Conservation (phyloP, 2,797 vertebrate genomes). For the Phrynocephalus vlangalii region DNA sequence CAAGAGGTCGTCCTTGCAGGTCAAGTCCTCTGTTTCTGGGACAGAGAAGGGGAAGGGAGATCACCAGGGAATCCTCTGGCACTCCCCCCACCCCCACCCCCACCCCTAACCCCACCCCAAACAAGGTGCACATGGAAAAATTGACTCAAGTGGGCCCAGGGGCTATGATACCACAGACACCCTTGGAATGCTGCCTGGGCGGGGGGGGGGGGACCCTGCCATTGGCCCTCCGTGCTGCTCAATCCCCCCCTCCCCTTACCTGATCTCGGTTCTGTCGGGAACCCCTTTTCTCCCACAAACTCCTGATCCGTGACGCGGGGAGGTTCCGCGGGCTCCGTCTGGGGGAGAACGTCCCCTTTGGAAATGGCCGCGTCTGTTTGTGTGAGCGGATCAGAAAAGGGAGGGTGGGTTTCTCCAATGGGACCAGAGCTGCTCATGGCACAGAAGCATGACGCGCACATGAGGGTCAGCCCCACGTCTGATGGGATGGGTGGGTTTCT, state of each 20-base stretch:
- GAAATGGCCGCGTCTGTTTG: slow-evolving; percentile 20
- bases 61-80: neutral
- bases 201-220: no score
- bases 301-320: neutral
- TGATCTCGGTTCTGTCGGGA: neutral
- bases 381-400: neutral
- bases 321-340: neutral
- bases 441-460: neutral
- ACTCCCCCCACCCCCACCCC: no score
- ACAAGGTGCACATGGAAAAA: no score
- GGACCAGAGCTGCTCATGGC: neutral
- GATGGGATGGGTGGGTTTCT: no score
- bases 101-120: no score
- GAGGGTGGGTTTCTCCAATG: no score
- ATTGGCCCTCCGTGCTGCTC: neutral
- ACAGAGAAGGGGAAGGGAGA: neutral
- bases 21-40: neutral
- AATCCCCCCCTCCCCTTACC: neutral
- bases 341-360: neutral
- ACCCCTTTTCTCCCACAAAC: neutral
- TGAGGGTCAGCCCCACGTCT: neutral
- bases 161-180: neutral
- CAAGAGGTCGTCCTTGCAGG: slow-evolving; percentile 30
- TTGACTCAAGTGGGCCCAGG: neutral
- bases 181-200: no score